A percentile compares a stretch with the other conserved stretches of the same genome.
These are phyloP conservation scores for Labeo catla DNA, from an alignment of 2,113 vertebrate genomes.

Conservation along the genomic window DNA sequence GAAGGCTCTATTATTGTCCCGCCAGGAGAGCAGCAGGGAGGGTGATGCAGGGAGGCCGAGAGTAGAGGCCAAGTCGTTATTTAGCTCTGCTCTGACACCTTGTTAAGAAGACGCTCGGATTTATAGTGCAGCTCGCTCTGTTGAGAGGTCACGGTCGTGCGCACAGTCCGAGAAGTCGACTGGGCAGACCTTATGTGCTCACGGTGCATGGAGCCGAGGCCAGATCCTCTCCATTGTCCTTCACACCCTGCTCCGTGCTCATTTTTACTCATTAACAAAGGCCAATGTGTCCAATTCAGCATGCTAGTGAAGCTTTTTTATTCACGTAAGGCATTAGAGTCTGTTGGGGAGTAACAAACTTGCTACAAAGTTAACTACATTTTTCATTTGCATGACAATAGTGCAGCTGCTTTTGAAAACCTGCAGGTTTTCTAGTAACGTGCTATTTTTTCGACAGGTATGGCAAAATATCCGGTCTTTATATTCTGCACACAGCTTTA, in stretches of 20 bases:
- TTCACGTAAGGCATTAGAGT: background rate
- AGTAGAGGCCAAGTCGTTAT: conserved; percentile 47
- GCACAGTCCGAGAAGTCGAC: background rate
- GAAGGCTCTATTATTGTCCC: conserved; percentile 45
- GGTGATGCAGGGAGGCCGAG: conserved; percentile 28
- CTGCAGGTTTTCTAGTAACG: conserved; percentile 4
- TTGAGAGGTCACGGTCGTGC: conserved; percentile 14
- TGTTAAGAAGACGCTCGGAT: conserved; percentile 55
- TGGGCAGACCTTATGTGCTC: background rate
- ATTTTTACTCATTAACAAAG: conserved; percentile 12
- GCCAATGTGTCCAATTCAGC: background rate
- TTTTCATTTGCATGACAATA: background rate
- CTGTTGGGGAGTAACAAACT: background rate
- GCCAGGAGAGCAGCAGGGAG: conserved; percentile 23
- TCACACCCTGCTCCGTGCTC: background rate
- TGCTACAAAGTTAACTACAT: background rate
- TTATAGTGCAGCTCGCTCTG: conserved; percentile 37
- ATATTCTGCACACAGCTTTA: background rate
- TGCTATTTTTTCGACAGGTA: background rate
- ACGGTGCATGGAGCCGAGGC: background rate
- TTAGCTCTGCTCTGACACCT: conserved; percentile 54
- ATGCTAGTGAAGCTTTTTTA: background rate
- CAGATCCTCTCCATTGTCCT: background rate
- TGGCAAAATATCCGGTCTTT: background rate
- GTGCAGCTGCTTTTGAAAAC: background rate